A percentile compares a stretch with the other conserved stretches of the same genome.
Conservation (phyloP, 2,888 invertebrate species). For the Osedax fenrisi region DNA sequence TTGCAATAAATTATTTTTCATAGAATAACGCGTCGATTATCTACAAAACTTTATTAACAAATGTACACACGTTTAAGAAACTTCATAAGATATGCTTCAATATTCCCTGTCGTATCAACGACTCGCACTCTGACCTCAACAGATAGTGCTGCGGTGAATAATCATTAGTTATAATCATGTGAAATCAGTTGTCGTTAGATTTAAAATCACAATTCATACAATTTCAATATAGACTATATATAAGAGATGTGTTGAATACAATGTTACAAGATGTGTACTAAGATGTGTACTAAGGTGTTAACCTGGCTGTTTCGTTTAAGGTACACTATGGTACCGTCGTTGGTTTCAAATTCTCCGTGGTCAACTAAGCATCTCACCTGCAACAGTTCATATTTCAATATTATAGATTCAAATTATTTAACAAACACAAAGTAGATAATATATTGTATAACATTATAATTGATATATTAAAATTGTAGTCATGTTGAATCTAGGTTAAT, state of each 20-base stretch:
- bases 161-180: too few relatives aligned
- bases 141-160: constrained; percentile 63
- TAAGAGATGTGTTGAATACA: constrained; percentile 56
- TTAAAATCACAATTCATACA: too few relatives aligned
- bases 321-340: constrained; percentile 77
- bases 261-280: background rate
- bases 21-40: too few relatives aligned
- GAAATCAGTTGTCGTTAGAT: too few relatives aligned
- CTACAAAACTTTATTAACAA: background rate
- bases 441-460: too few relatives aligned
- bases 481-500: too few relatives aligned
- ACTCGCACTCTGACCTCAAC: constrained; percentile 75
- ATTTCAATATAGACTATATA: too few relatives aligned
- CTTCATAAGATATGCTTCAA: constrained; percentile 43
- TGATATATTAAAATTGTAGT: too few relatives aligned
- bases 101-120: constrained; percentile 75
- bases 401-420: constrained; percentile 21
- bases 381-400: constrained; percentile 9
- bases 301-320: constrained; percentile 75
- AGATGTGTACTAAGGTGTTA: background rate
- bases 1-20: too few relatives aligned
- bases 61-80: background rate
- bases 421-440: too few relatives aligned
- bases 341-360: constrained; percentile 83
- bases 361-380: constrained; percentile 69